phyloP scores from a whole-genome alignment of 1,140 invertebrate genomes.

The Meloidogyne floridensis region DNA sequence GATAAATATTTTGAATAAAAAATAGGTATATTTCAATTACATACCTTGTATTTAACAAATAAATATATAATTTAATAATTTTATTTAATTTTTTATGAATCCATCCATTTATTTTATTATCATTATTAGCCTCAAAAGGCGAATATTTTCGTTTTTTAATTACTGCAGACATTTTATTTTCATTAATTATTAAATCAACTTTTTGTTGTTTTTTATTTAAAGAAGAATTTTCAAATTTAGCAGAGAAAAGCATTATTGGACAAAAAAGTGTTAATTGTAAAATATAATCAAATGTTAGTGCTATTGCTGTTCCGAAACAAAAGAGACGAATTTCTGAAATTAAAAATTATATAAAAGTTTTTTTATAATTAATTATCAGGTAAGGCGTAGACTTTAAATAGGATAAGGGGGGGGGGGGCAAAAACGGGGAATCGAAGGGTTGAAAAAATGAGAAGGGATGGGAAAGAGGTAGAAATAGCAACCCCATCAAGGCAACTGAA shows the following conservation, averaged over 20 bases:
- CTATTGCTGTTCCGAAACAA: constrained; percentile 49
- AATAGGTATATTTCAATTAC: too few species aligned
- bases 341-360: not conserved
- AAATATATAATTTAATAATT: too few species aligned
- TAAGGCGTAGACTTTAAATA: not conserved
- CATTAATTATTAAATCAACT: not conserved
- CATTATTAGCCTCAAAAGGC: not conserved
- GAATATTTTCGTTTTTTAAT: too few species aligned
- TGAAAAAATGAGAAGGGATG: too few species aligned
- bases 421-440: not conserved
- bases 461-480: too few species aligned
- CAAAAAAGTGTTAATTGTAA: constrained; percentile 44
- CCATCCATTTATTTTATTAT: not conserved
- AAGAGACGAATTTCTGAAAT: constrained; percentile 52
- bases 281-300: constrained; percentile 38
- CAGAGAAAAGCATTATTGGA: constrained; percentile 31
- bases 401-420: not conserved
- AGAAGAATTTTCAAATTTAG: constrained; percentile 6
- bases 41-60: too few species aligned
- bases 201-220: not conserved
- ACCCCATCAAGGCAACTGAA: too few species aligned
- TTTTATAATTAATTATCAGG: not conserved
- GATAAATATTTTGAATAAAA: not conserved
- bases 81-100: too few species aligned
- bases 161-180: not conserved